These are phyloP conservation scores for Hetaerina titia DNA, from an alignment of 2,888 invertebrate species.

Conservation along the genomic window DNA sequence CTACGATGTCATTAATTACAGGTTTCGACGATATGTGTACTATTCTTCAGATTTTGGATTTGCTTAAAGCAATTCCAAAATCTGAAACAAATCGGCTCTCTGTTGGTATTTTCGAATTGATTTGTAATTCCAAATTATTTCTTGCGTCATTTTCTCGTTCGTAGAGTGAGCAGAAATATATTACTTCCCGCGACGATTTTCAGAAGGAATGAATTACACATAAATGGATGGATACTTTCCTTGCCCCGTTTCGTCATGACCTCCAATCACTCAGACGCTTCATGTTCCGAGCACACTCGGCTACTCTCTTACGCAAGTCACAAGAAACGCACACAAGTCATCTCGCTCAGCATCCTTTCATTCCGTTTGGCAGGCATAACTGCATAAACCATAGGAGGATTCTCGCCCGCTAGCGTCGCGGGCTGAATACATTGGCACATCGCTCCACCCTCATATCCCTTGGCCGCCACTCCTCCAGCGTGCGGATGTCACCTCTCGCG, in stretches of 20 bases:
- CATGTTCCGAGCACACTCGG: neutral
- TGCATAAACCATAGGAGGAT: neutral
- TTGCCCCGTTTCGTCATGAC: neutral
- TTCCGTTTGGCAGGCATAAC: conserved; percentile 12
- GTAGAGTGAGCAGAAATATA: neutral
- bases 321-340: neutral
- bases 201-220: neutral
- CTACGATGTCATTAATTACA: too few species aligned
- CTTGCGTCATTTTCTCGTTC: too few species aligned
- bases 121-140: too few species aligned
- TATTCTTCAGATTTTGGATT: too few species aligned
- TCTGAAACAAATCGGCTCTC: too few species aligned
- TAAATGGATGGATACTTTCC: neutral
- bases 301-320: neutral
- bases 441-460: too few species aligned
- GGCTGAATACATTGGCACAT: neutral
- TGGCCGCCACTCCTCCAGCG: neutral
- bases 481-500: neutral
- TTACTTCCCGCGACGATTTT: neutral
- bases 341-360: conserved; percentile 21
- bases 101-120: too few species aligned
- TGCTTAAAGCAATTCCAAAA: too few species aligned
- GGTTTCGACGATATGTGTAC: too few species aligned
- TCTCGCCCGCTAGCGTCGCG: neutral
- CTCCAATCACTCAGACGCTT: neutral